phyloP scores from a whole-genome alignment of 2,888 invertebrate genomes.

The Cyclophora albipunctata region DNA sequence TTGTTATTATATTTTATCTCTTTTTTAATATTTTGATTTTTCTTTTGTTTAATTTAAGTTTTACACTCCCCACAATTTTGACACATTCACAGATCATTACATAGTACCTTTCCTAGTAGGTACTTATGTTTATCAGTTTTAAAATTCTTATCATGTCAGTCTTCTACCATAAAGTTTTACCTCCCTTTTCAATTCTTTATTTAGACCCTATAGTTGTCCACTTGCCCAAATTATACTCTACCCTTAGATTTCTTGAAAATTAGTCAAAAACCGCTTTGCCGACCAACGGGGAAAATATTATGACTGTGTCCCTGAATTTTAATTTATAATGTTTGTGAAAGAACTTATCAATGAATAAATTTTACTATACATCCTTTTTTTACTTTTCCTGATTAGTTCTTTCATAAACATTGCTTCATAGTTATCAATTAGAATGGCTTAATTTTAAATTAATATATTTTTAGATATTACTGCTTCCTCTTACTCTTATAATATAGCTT shows the following conservation, averaged over 20 bases:
- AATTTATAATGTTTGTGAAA: conserved; percentile 31
- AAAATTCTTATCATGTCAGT: too few relatives aligned
- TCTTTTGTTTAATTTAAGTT: conserved; percentile 9
- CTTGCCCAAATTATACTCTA: conserved; percentile 24
- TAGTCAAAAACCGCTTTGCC: conserved; percentile 56
- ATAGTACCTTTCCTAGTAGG: too few relatives aligned
- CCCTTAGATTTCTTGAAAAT: conserved; percentile 36
- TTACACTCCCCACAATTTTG: conserved; percentile 2
- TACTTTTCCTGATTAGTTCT: conserved; percentile 20
- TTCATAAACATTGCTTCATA: conserved; percentile 44
- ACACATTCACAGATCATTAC: neutral
- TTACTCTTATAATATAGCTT: too few relatives aligned
- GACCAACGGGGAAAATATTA: conserved; percentile 48
- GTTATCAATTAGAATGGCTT: conserved; percentile 55
- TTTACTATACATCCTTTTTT: neutral
- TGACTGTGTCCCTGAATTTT: conserved; percentile 49
- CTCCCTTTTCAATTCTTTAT: too few relatives aligned
- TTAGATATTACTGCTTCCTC: conserved; percentile 13
- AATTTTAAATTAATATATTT: conserved; percentile 19
- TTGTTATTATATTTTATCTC: conserved; percentile 18
- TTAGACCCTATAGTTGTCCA: conserved; percentile 5
- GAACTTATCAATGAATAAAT: conserved; percentile 12
- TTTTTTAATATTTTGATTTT: conserved; percentile 23
- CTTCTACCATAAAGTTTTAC: too few relatives aligned
- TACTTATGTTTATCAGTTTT: too few relatives aligned